phyloP scores from a whole-genome alignment of 53 echinoderm and acorn worm genomes.

The Holothuria scabra region DNA sequence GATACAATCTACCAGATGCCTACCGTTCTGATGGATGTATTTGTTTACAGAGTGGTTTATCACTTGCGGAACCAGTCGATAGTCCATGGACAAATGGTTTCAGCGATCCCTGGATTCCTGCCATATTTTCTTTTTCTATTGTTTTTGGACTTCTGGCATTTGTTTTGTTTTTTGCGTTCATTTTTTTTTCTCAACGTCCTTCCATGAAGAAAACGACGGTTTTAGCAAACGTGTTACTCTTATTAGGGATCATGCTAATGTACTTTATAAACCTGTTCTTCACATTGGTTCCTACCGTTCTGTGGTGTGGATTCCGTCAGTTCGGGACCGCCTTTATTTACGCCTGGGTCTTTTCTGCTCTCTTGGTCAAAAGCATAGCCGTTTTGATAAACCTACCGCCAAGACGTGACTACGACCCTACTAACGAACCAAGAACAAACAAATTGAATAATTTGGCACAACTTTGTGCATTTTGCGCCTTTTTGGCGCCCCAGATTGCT shows the following conservation, averaged over 20 bases:
- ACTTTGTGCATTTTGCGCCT: slow-evolving; percentile 1
- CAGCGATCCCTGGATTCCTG: slow-evolving; percentile 27
- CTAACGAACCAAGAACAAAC: not conserved
- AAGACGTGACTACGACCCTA: not conserved
- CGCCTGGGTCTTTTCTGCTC: slow-evolving; percentile 45
- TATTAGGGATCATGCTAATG: slow-evolving; percentile 52
- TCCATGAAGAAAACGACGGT: slow-evolving; percentile 14
- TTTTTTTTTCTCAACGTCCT: not conserved
- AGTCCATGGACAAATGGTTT: not conserved
- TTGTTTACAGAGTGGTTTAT: not conserved
- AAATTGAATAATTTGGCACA: not conserved
- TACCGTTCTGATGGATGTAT: not conserved
- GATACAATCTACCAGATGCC: too few species aligned
- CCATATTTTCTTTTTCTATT: slow-evolving; percentile 12
- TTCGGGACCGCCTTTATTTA: slow-evolving; percentile 53
- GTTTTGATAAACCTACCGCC: not conserved
- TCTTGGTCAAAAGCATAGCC: slow-evolving; percentile 27
- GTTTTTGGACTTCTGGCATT: slow-evolving; percentile 30
- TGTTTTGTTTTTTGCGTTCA: not conserved
- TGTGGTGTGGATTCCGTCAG: slow-evolving; percentile 51
- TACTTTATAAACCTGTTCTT: slow-evolving; percentile 39
- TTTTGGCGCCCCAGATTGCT: slow-evolving; percentile 35
- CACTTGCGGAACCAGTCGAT: not conserved
- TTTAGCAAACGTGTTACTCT: slow-evolving; percentile 19
- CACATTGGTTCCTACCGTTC: slow-evolving; percentile 31